Evolutionary conservation across 2,888 invertebrate species (phyloP), one percentile per base, ranked within the genome.

Genomic region (Pasiphila rectangulata): DNA sequence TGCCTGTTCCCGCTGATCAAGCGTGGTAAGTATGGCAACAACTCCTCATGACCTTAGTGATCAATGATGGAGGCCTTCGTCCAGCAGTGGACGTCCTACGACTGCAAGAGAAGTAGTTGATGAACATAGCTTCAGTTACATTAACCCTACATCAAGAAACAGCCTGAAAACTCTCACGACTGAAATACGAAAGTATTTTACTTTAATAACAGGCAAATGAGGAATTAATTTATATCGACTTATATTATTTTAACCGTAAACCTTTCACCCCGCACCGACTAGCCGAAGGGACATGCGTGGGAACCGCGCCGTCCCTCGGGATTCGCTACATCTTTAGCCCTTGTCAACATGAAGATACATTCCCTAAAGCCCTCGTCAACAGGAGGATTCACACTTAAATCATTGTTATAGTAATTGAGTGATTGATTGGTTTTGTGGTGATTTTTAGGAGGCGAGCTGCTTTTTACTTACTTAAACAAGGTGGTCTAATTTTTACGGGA

Each of bases 221-320:
- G 16, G 20, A 30, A 21, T 30, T 30, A 40, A 23, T 40, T 16
- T 27, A 34, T 27, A 38, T 47, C 17, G 17, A 9, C 6, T 4
- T 20, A 1, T 43, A 49, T 52, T 39, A 46, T 46, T 41, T 38
- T 4, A 42, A 12, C 40, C 45, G 57, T 67, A 61, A 67, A 67
- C 40, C 54, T 54, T 24, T 67, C 67, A 57, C 35, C 19, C 20
- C 2, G n/a, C 29, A 3, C 17, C 17, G 13, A 4, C 5, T n/a
- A 17, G 17, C 17, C 9, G 17, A 32, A 15, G 30, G 56, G 54
- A 35, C 40, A 12, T 15, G 40, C 42, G 79, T 80, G 79, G 64
- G 79, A 79, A 79, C 24, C 13, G 43, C 54, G 68, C 51, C 48
- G 46, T 56, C 77, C 69, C 73, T 5, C 35, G 61, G 67, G 78